These are phyloP conservation scores for Esox lucius DNA, from an alignment of 2,797 vertebrate genomes.

Conservation along the genomic window DNA sequence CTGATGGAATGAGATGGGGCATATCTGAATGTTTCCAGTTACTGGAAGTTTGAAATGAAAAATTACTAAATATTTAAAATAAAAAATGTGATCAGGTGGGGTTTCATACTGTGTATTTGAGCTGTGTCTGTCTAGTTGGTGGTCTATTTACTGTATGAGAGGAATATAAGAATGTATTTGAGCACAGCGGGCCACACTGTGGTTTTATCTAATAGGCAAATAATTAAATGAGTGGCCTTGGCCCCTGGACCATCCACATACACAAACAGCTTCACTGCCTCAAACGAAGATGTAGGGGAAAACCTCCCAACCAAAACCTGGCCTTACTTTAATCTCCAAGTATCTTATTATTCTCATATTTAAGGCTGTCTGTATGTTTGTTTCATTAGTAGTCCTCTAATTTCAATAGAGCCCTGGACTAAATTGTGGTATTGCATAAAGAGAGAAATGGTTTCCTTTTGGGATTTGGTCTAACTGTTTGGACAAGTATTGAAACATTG, in stretches of 20 bases:
- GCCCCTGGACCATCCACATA: constrained; percentile 31
- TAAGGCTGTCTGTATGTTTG: neutral
- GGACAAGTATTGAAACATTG: too few species aligned
- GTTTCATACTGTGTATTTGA: constrained; percentile 6
- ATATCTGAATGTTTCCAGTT: too few species aligned
- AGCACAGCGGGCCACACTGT: constrained; percentile 16
- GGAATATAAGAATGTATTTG: too few species aligned
- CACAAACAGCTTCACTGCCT: constrained; percentile 34
- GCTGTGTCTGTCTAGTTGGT: constrained; percentile 25
- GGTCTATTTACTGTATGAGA: too few species aligned
- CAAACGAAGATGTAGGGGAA: constrained; percentile 40
- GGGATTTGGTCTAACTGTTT: too few species aligned
- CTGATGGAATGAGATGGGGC: too few species aligned
- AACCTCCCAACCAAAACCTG: constrained; percentile 27
- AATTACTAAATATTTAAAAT: too few species aligned
- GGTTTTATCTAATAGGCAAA: constrained; percentile 62
- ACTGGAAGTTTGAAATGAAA: too few species aligned
- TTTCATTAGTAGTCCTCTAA: neutral
- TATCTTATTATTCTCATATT: neutral
- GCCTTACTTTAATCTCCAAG: constrained; percentile 6
- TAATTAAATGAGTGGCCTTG: constrained; percentile 64
- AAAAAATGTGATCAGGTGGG: too few species aligned
- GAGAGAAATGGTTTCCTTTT: too few species aligned
- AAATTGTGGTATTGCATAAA: too few species aligned
- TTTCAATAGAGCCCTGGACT: too few species aligned